Conservation (phyloP, 2,888 invertebrate species). For the Quadroppia sp. region DNA sequence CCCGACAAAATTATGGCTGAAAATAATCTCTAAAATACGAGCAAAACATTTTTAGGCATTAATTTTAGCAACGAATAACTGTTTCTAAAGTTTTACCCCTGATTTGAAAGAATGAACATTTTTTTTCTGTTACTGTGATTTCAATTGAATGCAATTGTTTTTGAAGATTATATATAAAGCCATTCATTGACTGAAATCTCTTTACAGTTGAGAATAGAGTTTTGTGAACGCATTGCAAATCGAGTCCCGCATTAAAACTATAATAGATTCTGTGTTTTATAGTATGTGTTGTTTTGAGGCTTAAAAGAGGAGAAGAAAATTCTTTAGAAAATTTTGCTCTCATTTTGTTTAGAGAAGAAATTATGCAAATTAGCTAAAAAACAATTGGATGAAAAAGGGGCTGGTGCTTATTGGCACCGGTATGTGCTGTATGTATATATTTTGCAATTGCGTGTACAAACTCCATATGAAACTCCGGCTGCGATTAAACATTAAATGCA, state of each 20-base stretch:
- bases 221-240: neutral
- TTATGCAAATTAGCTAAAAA: slow-evolving; percentile 32
- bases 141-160: too few species aligned
- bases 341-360: slow-evolving; percentile 10
- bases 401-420: neutral
- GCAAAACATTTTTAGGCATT: too few species aligned
- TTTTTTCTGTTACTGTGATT: too few species aligned
- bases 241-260: neutral
- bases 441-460: neutral
- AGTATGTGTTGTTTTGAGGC: neutral
- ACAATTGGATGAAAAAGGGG: slow-evolving; percentile 29
- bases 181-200: too few species aligned
- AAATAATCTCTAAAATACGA: too few species aligned
- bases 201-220: too few species aligned
- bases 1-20: too few species aligned
- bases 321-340: too few species aligned
- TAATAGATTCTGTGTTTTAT: neutral
- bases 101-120: too few species aligned
- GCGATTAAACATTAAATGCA: slow-evolving; percentile 30
- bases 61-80: too few species aligned
- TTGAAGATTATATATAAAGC: too few species aligned
- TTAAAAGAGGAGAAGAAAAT: neutral
- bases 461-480: slow-evolving; percentile 21
- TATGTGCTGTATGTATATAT: neutral
- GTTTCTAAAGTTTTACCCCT: too few species aligned